Evolutionary conservation across 2,113 vertebrate species (phyloP), one percentile per base, ranked within the genome.

Genomic region (Lasiurus cinereus): DNA sequence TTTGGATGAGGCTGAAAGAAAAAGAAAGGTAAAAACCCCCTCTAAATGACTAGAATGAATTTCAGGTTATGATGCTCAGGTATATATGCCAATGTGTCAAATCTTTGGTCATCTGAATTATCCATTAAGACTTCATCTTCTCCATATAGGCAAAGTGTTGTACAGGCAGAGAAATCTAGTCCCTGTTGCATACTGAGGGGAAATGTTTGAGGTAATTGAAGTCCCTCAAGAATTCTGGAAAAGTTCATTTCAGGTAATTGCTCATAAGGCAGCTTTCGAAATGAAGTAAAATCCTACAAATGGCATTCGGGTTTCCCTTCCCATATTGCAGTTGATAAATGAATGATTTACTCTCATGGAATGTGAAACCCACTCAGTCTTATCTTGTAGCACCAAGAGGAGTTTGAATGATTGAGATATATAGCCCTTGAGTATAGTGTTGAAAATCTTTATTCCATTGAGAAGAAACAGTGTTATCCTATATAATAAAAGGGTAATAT

Each of bases 401-500:
- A 62, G 13, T 83, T 88, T 88, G 56, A 85, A 59, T 74, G 64
- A 70, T 76, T 93, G 59, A 62, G 21, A 7, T 43, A 82, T 33
- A 31, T 43, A 31, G 22, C 13, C 33, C 3, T 19, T 88, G 52
- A 78, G 10, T 19, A 4, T 73, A 88, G 29, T 67, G 83, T 77
- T 79, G 36, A 74, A 94, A 90, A 62, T 36, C 46, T 88, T 95
- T 96, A n/a, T 18, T 18, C 39, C 1, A 67, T 3, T 50, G 56
- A 85, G 66, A 89, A 79, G 54, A 93, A 95, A 89, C 70, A 56
- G 13, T 74, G 33, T 70, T n/a, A 79, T 70, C 10, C 9, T 62
- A 12, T 27, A 62, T 62, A 62, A 62, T 27, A 62, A 62, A 27
- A 62, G 59, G 22, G 22, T 62, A 62, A 62, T 62, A 62, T 27